Base-by-base conservation (phyloP, 2,113 vertebrate species). In the Microtus pennsylvanicus region DNA sequence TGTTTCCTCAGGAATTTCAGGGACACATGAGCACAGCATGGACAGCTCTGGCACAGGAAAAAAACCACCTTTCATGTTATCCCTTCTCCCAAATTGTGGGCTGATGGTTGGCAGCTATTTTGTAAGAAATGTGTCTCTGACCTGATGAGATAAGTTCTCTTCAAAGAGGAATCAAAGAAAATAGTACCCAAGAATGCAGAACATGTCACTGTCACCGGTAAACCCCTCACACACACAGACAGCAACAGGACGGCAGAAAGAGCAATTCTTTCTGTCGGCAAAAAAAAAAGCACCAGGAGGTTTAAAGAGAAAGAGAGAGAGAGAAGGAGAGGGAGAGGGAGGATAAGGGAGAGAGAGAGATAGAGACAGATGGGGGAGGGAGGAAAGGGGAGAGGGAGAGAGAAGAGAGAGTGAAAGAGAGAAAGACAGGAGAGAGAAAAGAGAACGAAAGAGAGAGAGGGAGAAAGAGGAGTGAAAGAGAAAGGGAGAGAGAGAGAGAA, bases 101-200 rank as follows among this genome's bases (percentile, higher is more conserved):
- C 89, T 82, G 91, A 98, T 93, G 89, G 96, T 86, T 82, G 76
- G 35, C 93, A 98, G 92, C 82, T 96, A 89, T 97, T 89, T 87
- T 76, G 81, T 89, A 80, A 96, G 95, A 97, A 97, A 96, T 80
- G 50, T 50, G 85, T 97, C 94, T 96, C 74, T 92, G 42, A 95
- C 78, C 89, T 94, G 93, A 95, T 24, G 92, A 96, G 91, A 93
- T 94, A 98, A 97, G 96, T 95, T 96, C 89, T 97, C 58, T 95
- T 97, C 96, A 95, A 96, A 94, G 94, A 94, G 3, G 75, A 98
- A 97, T 97, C 95, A 98, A 97, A 97, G 88, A 94, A 96, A 97
- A 77, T 2, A 52, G 47, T 75, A 33, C 26, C 85, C 55, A 91
- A 88, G 95, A 95, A 97, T 94, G 95, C 83, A 96, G 95, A 98